Percentiles rank a stretch among this genome's conserved stretches.
These are phyloP conservation scores for Dipodomys spectabilis DNA, from an alignment of 2,113 vertebrate species.

Conservation along the genomic window DNA sequence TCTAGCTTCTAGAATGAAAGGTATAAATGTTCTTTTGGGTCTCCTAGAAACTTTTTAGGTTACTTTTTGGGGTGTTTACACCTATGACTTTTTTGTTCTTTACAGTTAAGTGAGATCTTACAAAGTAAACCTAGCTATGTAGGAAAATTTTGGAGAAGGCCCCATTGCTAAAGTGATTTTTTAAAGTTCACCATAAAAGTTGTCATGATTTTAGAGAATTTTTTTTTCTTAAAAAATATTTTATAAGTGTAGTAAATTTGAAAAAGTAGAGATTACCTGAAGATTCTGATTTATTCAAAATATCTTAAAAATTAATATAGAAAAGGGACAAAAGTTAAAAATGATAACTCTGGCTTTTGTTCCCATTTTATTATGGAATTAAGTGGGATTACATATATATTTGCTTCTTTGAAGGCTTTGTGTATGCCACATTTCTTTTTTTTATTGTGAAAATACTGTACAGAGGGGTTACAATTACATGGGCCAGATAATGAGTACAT, in stretches of 20 bases:
- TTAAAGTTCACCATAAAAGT: background rate
- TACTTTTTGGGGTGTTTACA: slow-evolving; percentile 7
- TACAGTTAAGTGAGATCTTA: slow-evolving; percentile 34
- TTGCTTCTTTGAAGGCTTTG: background rate
- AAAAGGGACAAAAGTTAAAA: background rate
- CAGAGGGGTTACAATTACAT: no score
- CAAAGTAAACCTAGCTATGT: background rate
- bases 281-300: slow-evolving; percentile 32
- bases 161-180: background rate
- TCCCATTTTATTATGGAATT: slow-evolving; percentile 23
- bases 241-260: slow-evolving; percentile 20
- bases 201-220: background rate
- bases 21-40: slow-evolving; percentile 23
- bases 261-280: background rate
- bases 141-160: slow-evolving; percentile 3
- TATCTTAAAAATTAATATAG: slow-evolving; percentile 4
- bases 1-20: slow-evolving; percentile 40
- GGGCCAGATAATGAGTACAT: no score
- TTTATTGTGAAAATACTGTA: no score
- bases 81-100: background rate
- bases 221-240: background rate
- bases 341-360: background rate
- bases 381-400: background rate
- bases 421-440: background rate
- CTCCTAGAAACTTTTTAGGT: slow-evolving; percentile 11